These are phyloP conservation scores for Zaprionus ghesquierei DNA, from an alignment of 1,140 invertebrate species.

Conservation along the genomic window DNA sequence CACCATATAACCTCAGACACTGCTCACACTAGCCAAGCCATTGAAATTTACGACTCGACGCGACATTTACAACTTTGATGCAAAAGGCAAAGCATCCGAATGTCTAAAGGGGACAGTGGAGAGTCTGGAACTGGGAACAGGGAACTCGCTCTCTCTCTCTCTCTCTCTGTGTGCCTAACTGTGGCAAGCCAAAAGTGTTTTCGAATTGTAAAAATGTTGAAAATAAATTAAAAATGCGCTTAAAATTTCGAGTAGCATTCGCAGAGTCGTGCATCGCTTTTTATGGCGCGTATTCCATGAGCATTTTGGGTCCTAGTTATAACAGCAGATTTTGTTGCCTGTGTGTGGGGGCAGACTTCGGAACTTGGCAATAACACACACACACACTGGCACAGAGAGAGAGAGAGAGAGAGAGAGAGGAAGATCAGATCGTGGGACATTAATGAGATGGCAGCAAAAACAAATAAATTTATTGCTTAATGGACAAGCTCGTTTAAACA, in stretches of 20 bases:
- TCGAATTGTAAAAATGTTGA: constrained; percentile 75
- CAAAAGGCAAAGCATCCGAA: constrained; percentile 46
- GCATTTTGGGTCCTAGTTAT: constrained; percentile 65
- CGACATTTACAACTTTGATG: constrained; percentile 82
- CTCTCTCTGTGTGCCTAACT: not conserved
- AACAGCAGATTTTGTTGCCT: constrained; percentile 25
- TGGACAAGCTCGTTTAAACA: constrained; percentile 11
- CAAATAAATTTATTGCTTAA: constrained; percentile 36
- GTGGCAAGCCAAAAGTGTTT: constrained; percentile 13
- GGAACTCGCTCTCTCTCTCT: too few relatives aligned
- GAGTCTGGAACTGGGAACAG: not conserved
- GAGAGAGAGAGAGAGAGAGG: too few relatives aligned
- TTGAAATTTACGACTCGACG: constrained; percentile 67
- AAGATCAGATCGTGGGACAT: constrained; percentile 10
- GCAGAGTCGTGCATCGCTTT: constrained; percentile 25
- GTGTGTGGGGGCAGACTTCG: constrained; percentile 35
- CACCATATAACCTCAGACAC: constrained; percentile 49
- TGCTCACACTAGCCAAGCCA: constrained; percentile 6
- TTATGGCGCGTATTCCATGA: constrained; percentile 43
- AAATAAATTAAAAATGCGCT: constrained; percentile 79
- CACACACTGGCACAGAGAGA: not conserved
- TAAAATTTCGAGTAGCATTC: constrained; percentile 57
- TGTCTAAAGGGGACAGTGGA: not conserved
- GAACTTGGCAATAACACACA: constrained; percentile 3
- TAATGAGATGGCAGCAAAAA: constrained; percentile 24